Conservation (phyloP, 2,113 vertebrate genomes). For the Solenodon paradoxus region DNA sequence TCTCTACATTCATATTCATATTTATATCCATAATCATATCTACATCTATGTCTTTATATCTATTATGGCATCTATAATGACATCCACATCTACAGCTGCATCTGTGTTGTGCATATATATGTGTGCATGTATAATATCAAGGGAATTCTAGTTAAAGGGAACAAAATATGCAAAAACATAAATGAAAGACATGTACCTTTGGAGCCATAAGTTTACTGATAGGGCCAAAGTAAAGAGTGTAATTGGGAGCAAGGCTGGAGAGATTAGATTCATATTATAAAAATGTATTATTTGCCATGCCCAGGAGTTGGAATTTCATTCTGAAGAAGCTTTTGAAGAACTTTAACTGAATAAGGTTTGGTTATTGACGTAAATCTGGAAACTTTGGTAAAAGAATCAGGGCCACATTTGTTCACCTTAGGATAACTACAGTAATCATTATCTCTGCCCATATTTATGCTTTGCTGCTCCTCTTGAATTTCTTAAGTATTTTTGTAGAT, state of each 20-base stretch:
- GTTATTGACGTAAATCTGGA: not conserved
- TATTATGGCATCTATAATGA: too few species aligned
- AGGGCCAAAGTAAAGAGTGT: not conserved
- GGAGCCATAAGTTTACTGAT: not conserved
- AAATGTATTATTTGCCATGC: not conserved
- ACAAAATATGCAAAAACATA: not conserved
- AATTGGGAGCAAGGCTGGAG: not conserved
- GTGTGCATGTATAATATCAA: not conserved
- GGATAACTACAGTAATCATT: not conserved
- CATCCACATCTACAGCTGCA: too few species aligned
- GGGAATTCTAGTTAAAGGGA: not conserved
- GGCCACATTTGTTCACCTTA: not conserved
- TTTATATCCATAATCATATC: too few species aligned
- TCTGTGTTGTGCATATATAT: too few species aligned
- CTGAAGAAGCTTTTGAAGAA: not conserved
- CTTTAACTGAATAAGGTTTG: not conserved
- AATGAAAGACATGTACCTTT: not conserved
- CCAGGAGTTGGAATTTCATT: not conserved
- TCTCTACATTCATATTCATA: too few species aligned
- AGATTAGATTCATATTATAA: too few species aligned
- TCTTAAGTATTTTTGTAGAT: not conserved
- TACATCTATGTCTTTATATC: too few species aligned
- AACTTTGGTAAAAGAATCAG: not conserved
- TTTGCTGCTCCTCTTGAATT: not conserved
- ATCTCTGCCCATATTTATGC: not conserved